Base-by-base conservation (phyloP, 1,140 invertebrate species). In the Lasaia peninsularis region DNA sequence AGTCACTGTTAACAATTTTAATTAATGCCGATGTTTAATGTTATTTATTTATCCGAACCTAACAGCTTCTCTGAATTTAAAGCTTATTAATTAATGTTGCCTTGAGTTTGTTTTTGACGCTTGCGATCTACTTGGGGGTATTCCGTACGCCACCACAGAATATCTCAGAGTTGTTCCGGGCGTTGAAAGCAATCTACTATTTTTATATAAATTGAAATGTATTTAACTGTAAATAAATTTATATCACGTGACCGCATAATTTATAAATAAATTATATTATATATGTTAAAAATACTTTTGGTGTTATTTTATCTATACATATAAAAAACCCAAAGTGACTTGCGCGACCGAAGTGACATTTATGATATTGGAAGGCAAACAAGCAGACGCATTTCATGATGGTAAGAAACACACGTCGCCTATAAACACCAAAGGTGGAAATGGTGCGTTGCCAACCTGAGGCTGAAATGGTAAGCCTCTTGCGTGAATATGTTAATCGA, bases 171-270 rank as follows among this genome's bases (percentile, higher is more conserved):
- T 63, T 52, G 65, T 57, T 74, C 66, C 53, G 20, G 16, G 48
- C 55, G 48, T 37, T 12, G 11, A 32, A 44, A 44, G 53, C 50
- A 16, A 31, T 66, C 62, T 83, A 73, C 75, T 80, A 82, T 77
- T 86, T 85, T 85, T 86, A 85, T 83, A 79, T 81, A 82, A 77
- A 77, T 75, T 81, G 80, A 78, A 85, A 73, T 83, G 71, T 82
- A 86, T 80, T 84, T 79, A 84, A 83, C 81, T 85, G 81, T 87
- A 87, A 80, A 87, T 87, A 84, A 80, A 82, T 80, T 86, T 80
- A 78, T 86, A 81, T 85, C 75, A 83, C 75, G 79, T 86, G 79
- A 86, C 80, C 69, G 75, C 75, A 71, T 83, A 80, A 86, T 81
- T 85, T 86, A 86, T 85, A 71, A 86, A 84, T 86, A 86, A 84